Conservation (phyloP, 2,888 invertebrate species). For the Stramonita haemastoma region DNA sequence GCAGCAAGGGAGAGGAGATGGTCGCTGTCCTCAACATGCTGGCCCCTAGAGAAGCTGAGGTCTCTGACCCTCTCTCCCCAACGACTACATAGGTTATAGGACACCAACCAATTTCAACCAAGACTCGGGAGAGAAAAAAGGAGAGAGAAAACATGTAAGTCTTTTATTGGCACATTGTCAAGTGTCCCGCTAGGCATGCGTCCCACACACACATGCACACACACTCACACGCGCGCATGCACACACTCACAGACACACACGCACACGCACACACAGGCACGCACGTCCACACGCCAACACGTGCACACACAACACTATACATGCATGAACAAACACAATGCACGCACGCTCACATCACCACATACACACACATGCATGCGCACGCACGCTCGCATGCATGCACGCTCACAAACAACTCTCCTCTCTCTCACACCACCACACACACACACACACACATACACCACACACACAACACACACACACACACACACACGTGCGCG, state of each 20-base stretch:
- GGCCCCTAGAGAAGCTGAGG: too few relatives aligned
- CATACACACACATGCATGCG: neutral
- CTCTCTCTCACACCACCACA: too few relatives aligned
- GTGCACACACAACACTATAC: neutral
- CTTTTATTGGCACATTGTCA: neutral
- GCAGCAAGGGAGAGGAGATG: too few relatives aligned
- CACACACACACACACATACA: too few relatives aligned
- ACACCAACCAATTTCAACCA: neutral
- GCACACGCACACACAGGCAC: neutral
- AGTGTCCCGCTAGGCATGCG: too few relatives aligned
- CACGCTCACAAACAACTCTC: neutral
- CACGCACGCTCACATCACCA: neutral
- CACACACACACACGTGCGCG: too few relatives aligned
- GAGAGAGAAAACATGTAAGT: too few relatives aligned
- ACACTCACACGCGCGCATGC: neutral
- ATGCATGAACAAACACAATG: neutral
- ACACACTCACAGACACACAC: neutral
- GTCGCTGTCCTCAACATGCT: too few relatives aligned
- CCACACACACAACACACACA: too few relatives aligned
- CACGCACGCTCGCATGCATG: neutral
- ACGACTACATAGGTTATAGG: too few relatives aligned
- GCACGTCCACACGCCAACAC: neutral
- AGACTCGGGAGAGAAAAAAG: neutral
- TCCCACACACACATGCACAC: neutral
- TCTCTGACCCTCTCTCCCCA: too few relatives aligned